Evolutionary conservation across 1,140 invertebrate genomes (phyloP).

Genomic region (Plectrocnemia conspersa): DNA sequence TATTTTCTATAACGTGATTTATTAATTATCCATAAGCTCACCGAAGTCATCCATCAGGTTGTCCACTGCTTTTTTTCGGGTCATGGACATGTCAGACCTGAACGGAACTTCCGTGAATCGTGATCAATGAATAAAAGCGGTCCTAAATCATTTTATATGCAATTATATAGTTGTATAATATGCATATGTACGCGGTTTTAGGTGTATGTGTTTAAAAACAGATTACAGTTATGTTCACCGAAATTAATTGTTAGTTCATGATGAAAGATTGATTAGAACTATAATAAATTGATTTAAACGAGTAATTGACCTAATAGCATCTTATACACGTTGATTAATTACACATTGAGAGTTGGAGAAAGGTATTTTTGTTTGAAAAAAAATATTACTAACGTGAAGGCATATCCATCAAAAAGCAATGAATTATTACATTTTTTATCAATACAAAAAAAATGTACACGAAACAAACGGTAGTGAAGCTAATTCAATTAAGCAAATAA

Average conservation of each 20-base stretch:
- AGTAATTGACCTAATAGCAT: slow-evolving; percentile 1
- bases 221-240: not conserved
- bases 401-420: too few relatives aligned
- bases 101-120: slow-evolving; percentile 1
- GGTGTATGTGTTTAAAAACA: not conserved
- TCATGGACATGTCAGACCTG: not conserved
- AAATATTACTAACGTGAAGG: too few relatives aligned
- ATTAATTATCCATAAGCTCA: not conserved
- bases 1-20: too few relatives aligned
- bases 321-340: slow-evolving; percentile 5
- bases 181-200: not conserved
- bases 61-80: slow-evolving; percentile 1
- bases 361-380: too few relatives aligned
- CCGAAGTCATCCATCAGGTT: not conserved
- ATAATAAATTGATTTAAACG: slow-evolving; percentile 7
- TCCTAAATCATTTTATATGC: not conserved
- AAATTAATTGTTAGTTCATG: not conserved
- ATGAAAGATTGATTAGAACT: slow-evolving; percentile 7
- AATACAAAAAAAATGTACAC: too few relatives aligned
- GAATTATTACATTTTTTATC: too few relatives aligned
- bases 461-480: too few relatives aligned
- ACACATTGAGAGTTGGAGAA: not conserved
- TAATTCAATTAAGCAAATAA: too few relatives aligned
- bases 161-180: not conserved
- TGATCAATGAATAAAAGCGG: not conserved